Evolutionary conservation across 2,888 invertebrate species (phyloP).

Genomic region (Dasysyrphus tricinctus): DNA sequence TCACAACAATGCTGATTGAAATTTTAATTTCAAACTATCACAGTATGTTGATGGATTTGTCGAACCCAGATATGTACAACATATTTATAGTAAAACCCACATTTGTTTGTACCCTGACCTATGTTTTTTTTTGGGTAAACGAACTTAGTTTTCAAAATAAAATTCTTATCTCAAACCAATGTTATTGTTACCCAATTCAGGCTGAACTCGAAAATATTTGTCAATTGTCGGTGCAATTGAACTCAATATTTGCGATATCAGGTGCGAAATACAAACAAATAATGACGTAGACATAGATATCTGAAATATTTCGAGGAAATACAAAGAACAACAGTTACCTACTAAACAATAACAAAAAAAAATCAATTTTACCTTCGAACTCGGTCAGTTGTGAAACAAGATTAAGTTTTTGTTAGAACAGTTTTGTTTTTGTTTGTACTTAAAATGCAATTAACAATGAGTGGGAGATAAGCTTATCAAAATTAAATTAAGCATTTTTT

Average conservation of each 20-base stretch:
- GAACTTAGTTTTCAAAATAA: not conserved
- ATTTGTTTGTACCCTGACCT: not conserved
- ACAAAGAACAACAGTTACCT: not conserved
- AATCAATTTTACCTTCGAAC: not conserved
- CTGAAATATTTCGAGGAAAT: not conserved
- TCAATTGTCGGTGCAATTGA: conserved; percentile 13
- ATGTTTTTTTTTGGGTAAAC: not conserved
- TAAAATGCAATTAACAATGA: not conserved
- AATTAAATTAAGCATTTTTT: conserved; percentile 18
- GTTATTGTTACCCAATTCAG: not conserved
- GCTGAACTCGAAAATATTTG: not conserved
- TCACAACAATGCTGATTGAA: too few relatives aligned
- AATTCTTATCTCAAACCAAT: conserved; percentile 4
- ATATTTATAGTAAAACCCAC: too few relatives aligned
- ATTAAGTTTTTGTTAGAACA: not conserved
- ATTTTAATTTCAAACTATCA: too few relatives aligned
- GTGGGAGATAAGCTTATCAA: not conserved
- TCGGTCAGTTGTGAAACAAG: not conserved
- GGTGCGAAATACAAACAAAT: conserved; percentile 9
- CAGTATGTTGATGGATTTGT: too few relatives aligned
- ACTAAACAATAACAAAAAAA: not conserved
- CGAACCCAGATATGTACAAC: too few relatives aligned
- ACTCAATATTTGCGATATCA: conserved; percentile 1
- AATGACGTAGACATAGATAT: not conserved
- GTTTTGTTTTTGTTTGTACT: not conserved